phyloP scores from a whole-genome alignment of 2,113 vertebrate genomes.

The Hippocampus guttulatus region DNA sequence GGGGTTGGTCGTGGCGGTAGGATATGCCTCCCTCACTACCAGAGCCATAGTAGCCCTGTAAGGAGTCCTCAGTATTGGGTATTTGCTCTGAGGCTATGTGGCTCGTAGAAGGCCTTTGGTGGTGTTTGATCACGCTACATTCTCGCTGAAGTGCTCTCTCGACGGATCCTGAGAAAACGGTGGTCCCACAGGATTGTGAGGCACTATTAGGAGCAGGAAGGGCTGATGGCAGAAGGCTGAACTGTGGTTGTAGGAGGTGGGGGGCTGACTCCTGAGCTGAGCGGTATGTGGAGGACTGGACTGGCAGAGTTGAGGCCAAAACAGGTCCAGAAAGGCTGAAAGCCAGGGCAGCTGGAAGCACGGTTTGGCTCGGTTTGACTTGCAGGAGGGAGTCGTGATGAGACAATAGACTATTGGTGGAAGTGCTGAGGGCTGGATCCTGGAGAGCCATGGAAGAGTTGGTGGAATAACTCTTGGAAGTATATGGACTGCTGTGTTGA shows the following conservation, averaged over 20 bases:
- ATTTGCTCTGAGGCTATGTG: slow-evolving; percentile 85
- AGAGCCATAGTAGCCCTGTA: slow-evolving; percentile 82
- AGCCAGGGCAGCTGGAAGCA: slow-evolving; percentile 83
- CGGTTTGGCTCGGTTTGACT: slow-evolving; percentile 86
- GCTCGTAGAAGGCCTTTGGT: slow-evolving; percentile 97
- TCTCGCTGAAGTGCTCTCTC: slow-evolving; percentile 98
- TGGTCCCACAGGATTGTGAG: slow-evolving; percentile 81
- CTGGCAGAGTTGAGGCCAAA: slow-evolving; percentile 81
- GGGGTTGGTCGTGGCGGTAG: slow-evolving; percentile 86
- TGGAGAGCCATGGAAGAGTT: slow-evolving; percentile 85
- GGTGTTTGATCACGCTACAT: slow-evolving; percentile 99
- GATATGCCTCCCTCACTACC: slow-evolving; percentile 75
- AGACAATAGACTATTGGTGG: slow-evolving; percentile 87
- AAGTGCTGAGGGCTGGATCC: slow-evolving; percentile 86
- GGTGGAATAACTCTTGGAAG: slow-evolving; percentile 84
- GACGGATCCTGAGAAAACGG: slow-evolving; percentile 89
- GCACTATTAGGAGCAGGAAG: slow-evolving; percentile 79
- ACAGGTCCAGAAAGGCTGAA: slow-evolving; percentile 84
- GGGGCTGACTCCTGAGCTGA: slow-evolving; percentile 98
- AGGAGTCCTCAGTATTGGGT: slow-evolving; percentile 86
- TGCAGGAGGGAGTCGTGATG: slow-evolving; percentile 86
- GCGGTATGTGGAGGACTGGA: slow-evolving; percentile 96
- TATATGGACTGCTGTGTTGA: slow-evolving; percentile 88
- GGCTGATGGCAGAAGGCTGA: slow-evolving; percentile 83
- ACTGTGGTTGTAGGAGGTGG: slow-evolving; percentile 94